Base-by-base conservation (phyloP, 2,888 invertebrate genomes). In the Nezara viridula region DNA sequence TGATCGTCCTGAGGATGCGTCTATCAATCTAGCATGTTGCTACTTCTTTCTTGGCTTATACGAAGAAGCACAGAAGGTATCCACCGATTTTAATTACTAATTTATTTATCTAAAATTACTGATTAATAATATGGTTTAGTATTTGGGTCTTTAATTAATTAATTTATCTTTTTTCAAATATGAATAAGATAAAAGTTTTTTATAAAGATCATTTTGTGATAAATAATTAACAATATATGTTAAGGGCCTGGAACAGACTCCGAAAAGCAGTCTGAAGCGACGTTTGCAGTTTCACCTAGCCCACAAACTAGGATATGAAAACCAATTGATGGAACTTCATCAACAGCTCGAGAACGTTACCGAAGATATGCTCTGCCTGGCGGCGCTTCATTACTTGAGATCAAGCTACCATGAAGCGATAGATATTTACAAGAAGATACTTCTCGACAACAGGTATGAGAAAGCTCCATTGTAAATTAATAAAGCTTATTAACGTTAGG, bases 381-480 rank as follows among this genome's bases (percentile, higher is more conserved):
- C 99, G 1, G 98, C 99, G 0, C 97, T 99, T 91, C 99, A 99
- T 93, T 99, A 98, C 92, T 94, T 99, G 89, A 95, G 99, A 89
- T 97, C 97, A 12, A 99, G 99, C 93, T 99, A 99, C 92, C 98
- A 99, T 92, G 99, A 99, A 93, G 99, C 99, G 85, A 98, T 99
- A 90, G 99, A 99, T 93, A 98, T 99, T 91, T 99, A 99, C 92
- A 99, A 99, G 93, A 95, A 98, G 90, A 95, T 99, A 89, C 94
- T 99, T 24, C 93, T 98, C 40, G 98, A 98, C 92, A 97, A 98
- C 93, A 96, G 98, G 98, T 98, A 19, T 5, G 60, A 32, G 32
- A 44, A 44, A n/a, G 9, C 52, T 4, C 52, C 24, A 5, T 52
- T 52, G 10, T n/a, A 24, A 60, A 27, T 16, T 12, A 60, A 27